A percentile compares a stretch with the other conserved stretches of the same genome.
Evolutionary conservation across 37 sponge, comb jelly and placozoan genomes (phyloP).

Genomic region (Halichondria panicea): DNA sequence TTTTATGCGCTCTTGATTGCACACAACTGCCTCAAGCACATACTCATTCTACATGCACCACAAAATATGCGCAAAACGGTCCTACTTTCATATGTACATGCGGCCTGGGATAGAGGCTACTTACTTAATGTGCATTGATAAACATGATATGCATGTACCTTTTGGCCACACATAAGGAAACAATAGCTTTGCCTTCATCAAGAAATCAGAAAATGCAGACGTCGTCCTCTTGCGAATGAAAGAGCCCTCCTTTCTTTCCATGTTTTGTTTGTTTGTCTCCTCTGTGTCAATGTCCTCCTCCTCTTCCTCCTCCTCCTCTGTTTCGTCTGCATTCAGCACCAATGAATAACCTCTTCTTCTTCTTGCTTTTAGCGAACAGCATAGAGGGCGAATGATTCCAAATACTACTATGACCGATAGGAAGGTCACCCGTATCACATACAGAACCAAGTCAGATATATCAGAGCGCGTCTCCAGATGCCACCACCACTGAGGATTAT

Average conservation of each 20-base stretch:
- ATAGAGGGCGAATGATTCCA: slow-evolving; percentile 34
- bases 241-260: slow-evolving; percentile 14
- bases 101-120: too few relatives aligned
- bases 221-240: slow-evolving; percentile 35
- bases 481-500: slow-evolving; percentile 77
- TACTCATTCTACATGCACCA: too few relatives aligned
- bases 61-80: too few relatives aligned
- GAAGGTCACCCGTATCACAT: slow-evolving; percentile 17
- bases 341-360: slow-evolving; percentile 13
- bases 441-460: slow-evolving; percentile 53
- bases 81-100: too few relatives aligned
- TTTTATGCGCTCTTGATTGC: too few relatives aligned
- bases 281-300: neutral
- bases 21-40: too few relatives aligned
- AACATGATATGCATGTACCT: too few relatives aligned
- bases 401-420: slow-evolving; percentile 15
- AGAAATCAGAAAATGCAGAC: slow-evolving; percentile 75
- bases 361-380: neutral
- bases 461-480: slow-evolving; percentile 8
- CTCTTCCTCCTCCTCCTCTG: neutral
- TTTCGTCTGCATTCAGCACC: slow-evolving; percentile 17
- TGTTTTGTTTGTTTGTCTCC: neutral
- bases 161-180: slow-evolving; percentile 96
- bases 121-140: too few relatives aligned
- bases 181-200: slow-evolving; percentile 65